Conservation (phyloP, 2,113 vertebrate genomes). For the Tinamus guttatus region DNA sequence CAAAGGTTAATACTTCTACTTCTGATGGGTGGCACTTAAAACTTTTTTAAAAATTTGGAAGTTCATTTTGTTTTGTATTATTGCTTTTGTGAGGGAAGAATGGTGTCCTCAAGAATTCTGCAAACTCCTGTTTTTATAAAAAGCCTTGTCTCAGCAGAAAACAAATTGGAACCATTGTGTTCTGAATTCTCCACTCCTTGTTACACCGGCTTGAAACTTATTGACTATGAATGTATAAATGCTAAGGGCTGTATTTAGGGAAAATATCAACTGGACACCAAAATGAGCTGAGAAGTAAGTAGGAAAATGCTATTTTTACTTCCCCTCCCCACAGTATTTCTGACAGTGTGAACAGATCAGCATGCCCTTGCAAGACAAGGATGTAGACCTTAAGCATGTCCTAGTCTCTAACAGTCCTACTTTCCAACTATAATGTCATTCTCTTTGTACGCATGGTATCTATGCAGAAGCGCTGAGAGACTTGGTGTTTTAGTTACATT, state of each 20-base stretch:
- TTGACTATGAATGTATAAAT: constrained; percentile 2
- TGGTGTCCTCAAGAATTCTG: neutral
- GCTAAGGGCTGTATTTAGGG: neutral
- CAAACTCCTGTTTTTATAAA: constrained; percentile 8
- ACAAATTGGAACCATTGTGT: neutral
- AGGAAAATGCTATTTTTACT: neutral
- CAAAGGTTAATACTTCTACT: neutral
- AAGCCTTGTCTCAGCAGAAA: constrained; percentile 27
- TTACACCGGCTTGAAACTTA: constrained; percentile 27
- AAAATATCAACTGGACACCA: neutral
- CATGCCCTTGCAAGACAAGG: neutral
- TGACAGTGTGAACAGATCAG: neutral
- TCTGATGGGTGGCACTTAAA: neutral
- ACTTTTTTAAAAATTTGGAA: neutral
- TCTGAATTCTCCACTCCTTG: neutral
- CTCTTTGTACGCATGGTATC: rapidly evolving
- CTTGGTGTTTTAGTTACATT: neutral
- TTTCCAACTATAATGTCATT: neutral
- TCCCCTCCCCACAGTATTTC: neutral
- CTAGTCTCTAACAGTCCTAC: neutral
- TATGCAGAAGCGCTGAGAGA: neutral
- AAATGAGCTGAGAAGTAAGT: neutral
- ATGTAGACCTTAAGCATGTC: neutral
- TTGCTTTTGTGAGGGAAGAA: neutral
- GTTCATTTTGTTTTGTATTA: neutral